These are phyloP conservation scores for Drosophila tristis DNA, from an alignment of 1,140 invertebrate species.

Conservation along the genomic window DNA sequence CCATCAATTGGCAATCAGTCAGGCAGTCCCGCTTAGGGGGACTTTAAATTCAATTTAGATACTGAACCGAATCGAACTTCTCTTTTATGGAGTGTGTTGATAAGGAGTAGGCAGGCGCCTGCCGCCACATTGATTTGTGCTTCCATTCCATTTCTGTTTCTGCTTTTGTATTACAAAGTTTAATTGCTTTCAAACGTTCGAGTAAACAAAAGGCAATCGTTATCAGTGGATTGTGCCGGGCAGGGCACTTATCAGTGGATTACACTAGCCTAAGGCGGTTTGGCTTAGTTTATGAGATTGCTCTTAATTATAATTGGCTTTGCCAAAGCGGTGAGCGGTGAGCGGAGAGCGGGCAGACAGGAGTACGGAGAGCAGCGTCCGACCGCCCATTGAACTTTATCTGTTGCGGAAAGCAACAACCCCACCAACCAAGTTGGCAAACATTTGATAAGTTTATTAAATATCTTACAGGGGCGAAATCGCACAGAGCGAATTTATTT, in stretches of 20 bases:
- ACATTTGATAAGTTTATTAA: slow-evolving; percentile 49
- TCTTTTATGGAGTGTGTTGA: background rate
- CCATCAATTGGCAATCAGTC: slow-evolving; percentile 57
- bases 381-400: slow-evolving; percentile 34
- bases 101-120: background rate
- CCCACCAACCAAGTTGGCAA: slow-evolving; percentile 11
- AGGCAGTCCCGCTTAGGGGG: slow-evolving; percentile 4
- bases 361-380: no score
- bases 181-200: slow-evolving; percentile 47
- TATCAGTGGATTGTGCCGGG: slow-evolving; percentile 55
- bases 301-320: slow-evolving; percentile 35
- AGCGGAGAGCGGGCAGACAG: slow-evolving; percentile 4
- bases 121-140: slow-evolving; percentile 18
- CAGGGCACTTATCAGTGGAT: slow-evolving; percentile 41
- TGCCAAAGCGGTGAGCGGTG: background rate
- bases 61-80: slow-evolving; percentile 33
- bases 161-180: slow-evolving; percentile 50
- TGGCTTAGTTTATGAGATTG: slow-evolving; percentile 46
- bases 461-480: slow-evolving; percentile 26
- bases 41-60: slow-evolving; percentile 57
- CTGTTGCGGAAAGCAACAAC: slow-evolving; percentile 29
- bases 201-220: slow-evolving; percentile 36
- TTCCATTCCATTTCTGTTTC: no score
- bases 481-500: slow-evolving; percentile 15
- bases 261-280: slow-evolving; percentile 54